Evolutionary conservation across 2,113 vertebrate genomes (phyloP), one percentile per base, ranked within the genome.

Genomic region (Probosciger aterrimus): DNA sequence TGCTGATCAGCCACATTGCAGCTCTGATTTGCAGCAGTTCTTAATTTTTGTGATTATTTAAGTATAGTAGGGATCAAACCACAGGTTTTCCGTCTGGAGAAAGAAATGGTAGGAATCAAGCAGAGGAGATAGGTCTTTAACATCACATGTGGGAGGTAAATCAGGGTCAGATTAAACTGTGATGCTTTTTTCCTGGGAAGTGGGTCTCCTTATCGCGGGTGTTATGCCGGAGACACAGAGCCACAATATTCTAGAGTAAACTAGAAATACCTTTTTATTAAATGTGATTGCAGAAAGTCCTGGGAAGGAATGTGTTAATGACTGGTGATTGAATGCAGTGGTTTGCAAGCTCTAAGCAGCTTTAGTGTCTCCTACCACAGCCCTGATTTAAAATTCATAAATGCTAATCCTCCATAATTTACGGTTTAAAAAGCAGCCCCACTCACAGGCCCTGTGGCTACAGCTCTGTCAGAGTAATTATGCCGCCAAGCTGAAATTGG

Each of bases 321-420:
- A 98, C 95, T 97, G 97, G 97, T 97, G 98, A 98, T 98, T 98
- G 98, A 98, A 99, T 98, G 98, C 98, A 97, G 98, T 98, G 98
- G 98, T 99, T 98, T 99, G 99, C 98, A 98, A 98, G 98, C 98
- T 98, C 98, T 99, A 99, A 99, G 99, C 99, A 99, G 99, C 99
- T 99, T 99, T 99, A 99, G 99, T 98, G 99, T 99, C 99, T 99
- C 98, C 99, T 98, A 99, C 99, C 99, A 99, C 98, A 98, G 98
- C 98, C 99, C 99, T 99, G 99, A 99, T 99, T 99, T 99, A 99
- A 99, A 99, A 99, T 99, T 99, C 99, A 99, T 99, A 99, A 99
- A 99, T 99, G 99, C 99, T 99, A 99, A 99, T 99, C 99, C 99
- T 99, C 99, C 99, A 99, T 99, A 99, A 99, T 99, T 99, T 99